Evolutionary conservation across 2,888 invertebrate genomes (phyloP), one percentile per base, ranked within the genome.

Genomic region (Ectobius pallidus): DNA sequence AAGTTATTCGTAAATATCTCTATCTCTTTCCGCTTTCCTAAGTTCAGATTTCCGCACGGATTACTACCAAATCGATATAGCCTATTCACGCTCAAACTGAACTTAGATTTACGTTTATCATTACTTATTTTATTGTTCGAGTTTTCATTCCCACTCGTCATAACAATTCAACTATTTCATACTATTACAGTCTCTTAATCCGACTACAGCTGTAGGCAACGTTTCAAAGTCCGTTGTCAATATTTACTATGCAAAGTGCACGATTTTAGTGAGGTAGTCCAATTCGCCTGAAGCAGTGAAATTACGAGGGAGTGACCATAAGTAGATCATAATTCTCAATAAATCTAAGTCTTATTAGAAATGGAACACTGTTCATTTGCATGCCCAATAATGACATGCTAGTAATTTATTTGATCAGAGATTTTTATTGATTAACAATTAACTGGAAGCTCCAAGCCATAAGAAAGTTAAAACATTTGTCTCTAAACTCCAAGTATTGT

Each of bases 341-440:
- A 46, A 46, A 46, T 46, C 46, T 46, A n/a, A 46, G n/a, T 46
- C 46, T 46, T 46, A 46, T 46, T 46, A n/a, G 46, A 46, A 46
- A 4, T 46, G 46, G 46, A 46, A 46, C 46, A 46, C 46, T 46
- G 46, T 46, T 3, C 46, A n/a, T 46, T 46, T 46, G 46, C 6
- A 39, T 39, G 14, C 39, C 14, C 7, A 6, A 39, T 39, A 46
- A 46, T 46, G n/a, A n/a, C 46, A n/a, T 14, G 9, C n/a, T 46
- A 4, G 46, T 46, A n/a, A 46, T 46, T 46, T 46, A 46, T 46
- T 46, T n/a, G 46, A 46, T 46, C 46, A 46, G 16, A 46, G 46
- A 46, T 11, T n/a, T 39, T n/a, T 46, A n/a, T 46, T 46, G 46
- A 46, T 46, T 46, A 46, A n/a, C 46, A 46, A 46, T 46, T 46